Base-by-base conservation (phyloP, 2,888 invertebrate genomes). In the Thymelicus lineola region DNA sequence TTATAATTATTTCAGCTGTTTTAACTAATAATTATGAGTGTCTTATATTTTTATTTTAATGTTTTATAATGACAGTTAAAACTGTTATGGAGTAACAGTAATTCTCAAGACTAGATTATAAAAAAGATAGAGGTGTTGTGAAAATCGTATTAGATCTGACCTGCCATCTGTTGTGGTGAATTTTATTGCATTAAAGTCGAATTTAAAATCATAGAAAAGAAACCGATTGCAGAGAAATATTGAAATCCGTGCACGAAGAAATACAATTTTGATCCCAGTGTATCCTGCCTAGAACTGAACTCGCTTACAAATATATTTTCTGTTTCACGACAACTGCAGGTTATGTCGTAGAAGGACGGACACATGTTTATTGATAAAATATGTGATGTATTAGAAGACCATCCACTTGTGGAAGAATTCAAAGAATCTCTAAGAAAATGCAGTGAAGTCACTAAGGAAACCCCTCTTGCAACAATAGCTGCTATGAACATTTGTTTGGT, bases 401-500 rank as follows among this genome's bases (percentile, higher is more conserved):
- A 57, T 20, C 61, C 61, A 12, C 45, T 17, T 46, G 0, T 28
- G 10, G 45, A 65, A 28, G 64, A 65, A 42, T 65, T 65, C 7
- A 38, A 20, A 10, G 55, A 65, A 15, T 10, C 55, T 9, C 45
- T 57, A 4, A 45, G 15, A 45, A 35, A 65, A 9, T 65, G 64
- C 14, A 64, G 55, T 7, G 36, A 64, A 55, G 17, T 55, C 0
- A 64, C 64, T 4, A 64, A 55, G 20, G 64, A 64, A 55, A 64
- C 38, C 5, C 64, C 15, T 6, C 14, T 55, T 15, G 64, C 36
- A 28, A 64, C 64, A 5, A n/a, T 53, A 2, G 9, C n/a, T 6
- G 63, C 15, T 6, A 53, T 63, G 55, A 55, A 28, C 15, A 28
- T 14, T 12, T 55, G 55, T 12, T 12, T 55, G 10, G 14, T 12